phyloP scores from a whole-genome alignment of 1,140 invertebrate species.

The Drosophila subpulchrella region DNA sequence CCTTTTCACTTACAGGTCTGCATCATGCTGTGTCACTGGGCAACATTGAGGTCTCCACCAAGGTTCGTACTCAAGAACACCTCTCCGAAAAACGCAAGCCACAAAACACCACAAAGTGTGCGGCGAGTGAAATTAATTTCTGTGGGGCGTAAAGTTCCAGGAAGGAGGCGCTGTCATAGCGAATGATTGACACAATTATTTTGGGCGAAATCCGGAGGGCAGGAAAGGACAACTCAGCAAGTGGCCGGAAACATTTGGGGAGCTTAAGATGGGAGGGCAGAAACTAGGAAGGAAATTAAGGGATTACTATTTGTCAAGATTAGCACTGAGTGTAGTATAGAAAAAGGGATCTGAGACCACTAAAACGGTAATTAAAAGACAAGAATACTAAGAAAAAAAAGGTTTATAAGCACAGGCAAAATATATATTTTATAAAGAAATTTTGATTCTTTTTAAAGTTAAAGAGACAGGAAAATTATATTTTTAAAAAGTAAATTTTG shows the following conservation, averaged over 20 bases:
- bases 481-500: neutral
- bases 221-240: slow-evolving; percentile 9
- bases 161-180: slow-evolving; percentile 17
- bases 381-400: neutral
- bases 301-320: slow-evolving; percentile 7
- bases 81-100: slow-evolving; percentile 5
- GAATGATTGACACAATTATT: slow-evolving; percentile 48
- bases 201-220: slow-evolving; percentile 7
- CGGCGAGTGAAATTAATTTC: slow-evolving; percentile 38
- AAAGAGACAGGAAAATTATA: neutral
- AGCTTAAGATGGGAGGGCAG: neutral
- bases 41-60: slow-evolving; percentile 84
- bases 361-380: no score
- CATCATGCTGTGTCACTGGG: slow-evolving; percentile 85
- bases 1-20: slow-evolving; percentile 77
- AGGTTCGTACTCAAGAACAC: slow-evolving; percentile 66
- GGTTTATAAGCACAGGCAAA: no score
- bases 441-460: no score
- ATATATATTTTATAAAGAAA: no score
- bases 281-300: slow-evolving; percentile 8
- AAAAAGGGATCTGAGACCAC: neutral
- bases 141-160: slow-evolving; percentile 4
- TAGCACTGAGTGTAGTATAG: no score
- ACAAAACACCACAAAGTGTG: slow-evolving; percentile 34
- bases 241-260: slow-evolving; percentile 6